Evolutionary conservation across 2,113 vertebrate genomes (phyloP).

Genomic region (Synchiropus splendidus): DNA sequence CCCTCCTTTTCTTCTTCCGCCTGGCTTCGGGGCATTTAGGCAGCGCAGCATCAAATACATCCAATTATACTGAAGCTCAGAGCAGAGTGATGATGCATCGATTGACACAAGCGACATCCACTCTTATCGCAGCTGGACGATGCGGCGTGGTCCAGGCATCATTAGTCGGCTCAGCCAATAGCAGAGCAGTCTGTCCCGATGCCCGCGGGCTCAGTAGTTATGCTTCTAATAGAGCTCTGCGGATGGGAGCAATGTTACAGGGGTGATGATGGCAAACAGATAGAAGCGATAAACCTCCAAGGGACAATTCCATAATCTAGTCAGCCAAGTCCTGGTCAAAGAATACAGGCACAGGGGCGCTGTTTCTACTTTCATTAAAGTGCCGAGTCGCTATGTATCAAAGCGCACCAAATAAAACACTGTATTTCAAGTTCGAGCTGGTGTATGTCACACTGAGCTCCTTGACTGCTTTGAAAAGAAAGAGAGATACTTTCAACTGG

Average conservation of each 20-base stretch:
- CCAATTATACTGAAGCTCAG: conserved; percentile 41
- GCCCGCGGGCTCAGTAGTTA: conserved; percentile 13
- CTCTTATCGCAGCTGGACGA: conserved; percentile 44
- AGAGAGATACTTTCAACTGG: conserved; percentile 11
- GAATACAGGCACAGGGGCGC: too few relatives aligned
- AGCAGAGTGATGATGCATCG: conserved; percentile 40
- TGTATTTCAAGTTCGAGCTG: background rate
- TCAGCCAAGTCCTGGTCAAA: too few relatives aligned
- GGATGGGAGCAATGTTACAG: too few relatives aligned
- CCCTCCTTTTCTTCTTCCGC: conserved; percentile 19
- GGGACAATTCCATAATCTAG: conserved; percentile 15
- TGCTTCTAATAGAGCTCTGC: conserved; percentile 22
- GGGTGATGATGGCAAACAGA: too few relatives aligned
- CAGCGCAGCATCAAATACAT: conserved; percentile 25
- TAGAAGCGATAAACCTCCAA: conserved; percentile 9
- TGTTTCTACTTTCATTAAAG: too few relatives aligned
- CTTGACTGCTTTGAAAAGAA: conserved; percentile 1
- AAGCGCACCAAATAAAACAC: too few relatives aligned
- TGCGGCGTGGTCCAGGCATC: conserved; percentile 40
- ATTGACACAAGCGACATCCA: conserved; percentile 45
- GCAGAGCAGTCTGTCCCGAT: conserved; percentile 14
- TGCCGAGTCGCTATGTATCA: too few relatives aligned
- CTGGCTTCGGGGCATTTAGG: conserved; percentile 19
- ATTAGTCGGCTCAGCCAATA: conserved; percentile 45
- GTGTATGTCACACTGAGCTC: background rate